Evolutionary conservation across 2,113 vertebrate genomes (phyloP).

Genomic region (Perca schrenkii): DNA sequence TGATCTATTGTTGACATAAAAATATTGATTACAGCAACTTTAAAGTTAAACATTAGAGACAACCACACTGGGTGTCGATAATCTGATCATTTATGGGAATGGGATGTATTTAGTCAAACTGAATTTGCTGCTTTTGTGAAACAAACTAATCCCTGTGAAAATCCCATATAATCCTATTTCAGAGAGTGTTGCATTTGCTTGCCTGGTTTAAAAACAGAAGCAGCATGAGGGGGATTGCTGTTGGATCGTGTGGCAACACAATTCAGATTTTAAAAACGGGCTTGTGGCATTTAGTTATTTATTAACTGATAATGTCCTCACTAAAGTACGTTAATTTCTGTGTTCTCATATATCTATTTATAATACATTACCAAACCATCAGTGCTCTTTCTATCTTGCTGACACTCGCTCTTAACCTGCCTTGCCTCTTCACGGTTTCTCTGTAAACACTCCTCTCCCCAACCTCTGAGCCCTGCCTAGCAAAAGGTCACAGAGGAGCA

Average conservation of each 20-base stretch:
- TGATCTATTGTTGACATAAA: conserved; percentile 2
- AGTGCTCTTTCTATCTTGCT: conserved; percentile 2
- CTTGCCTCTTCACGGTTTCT: conserved; percentile 26
- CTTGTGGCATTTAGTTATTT: not conserved
- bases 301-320: not conserved
- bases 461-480: conserved; percentile 28
- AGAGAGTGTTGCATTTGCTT: conserved; percentile 46
- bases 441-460: conserved; percentile 24
- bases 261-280: not conserved
- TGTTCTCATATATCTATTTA: not conserved
- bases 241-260: conserved; percentile 24
- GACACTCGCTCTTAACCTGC: conserved; percentile 8
- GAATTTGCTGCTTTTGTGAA: conserved; percentile 47
- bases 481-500: conserved; percentile 40
- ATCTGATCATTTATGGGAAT: conserved; percentile 25
- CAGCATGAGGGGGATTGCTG: conserved; percentile 35
- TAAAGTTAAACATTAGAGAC: not conserved
- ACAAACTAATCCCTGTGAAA: conserved; percentile 59
- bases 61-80: not conserved
- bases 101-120: conserved; percentile 37
- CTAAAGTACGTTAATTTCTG: not conserved
- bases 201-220: conserved; percentile 20
- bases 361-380: not conserved
- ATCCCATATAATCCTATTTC: conserved; percentile 65
- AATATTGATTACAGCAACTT: conserved; percentile 9